A percentile compares a stretch with the other conserved stretches of the same genome.
Evolutionary conservation across 2,113 vertebrate genomes (phyloP).

Genomic region (Plestiodon gilberti): DNA sequence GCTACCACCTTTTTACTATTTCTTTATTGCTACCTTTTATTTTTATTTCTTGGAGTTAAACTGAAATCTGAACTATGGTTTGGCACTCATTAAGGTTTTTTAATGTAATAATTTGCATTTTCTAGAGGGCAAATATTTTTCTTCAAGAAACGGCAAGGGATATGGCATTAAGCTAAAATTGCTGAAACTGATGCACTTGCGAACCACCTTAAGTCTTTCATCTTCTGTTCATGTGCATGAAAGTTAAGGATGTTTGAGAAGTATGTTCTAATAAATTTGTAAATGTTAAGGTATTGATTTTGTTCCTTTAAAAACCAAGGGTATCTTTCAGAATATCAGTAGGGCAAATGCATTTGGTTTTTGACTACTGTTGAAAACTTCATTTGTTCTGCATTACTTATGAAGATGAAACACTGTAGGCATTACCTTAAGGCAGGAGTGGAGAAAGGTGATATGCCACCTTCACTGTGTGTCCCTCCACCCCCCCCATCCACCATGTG

Average conservation of each 20-base stretch:
- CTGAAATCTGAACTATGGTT: conserved; percentile 31
- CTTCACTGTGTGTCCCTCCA: too few relatives aligned
- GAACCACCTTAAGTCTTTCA: not conserved
- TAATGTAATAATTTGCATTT: conserved; percentile 47
- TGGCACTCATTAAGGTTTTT: conserved; percentile 53
- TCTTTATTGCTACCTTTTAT: conserved; percentile 65
- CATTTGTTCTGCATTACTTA: not conserved
- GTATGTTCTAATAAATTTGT: too few relatives aligned
- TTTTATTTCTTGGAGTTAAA: conserved; percentile 70
- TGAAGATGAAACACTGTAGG: not conserved
- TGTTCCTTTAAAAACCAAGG: not conserved
- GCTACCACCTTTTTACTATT: conserved; percentile 54
- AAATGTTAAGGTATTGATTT: not conserved
- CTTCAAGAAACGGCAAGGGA: conserved; percentile 16
- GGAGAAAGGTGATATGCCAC: too few relatives aligned
- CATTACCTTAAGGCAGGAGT: not conserved
- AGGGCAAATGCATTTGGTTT: not conserved
- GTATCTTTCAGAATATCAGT: not conserved
- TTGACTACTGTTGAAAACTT: not conserved
- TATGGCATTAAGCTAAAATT: not conserved
- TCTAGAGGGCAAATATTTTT: conserved; percentile 44
- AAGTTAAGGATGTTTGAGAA: not conserved
- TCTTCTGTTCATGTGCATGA: conserved; percentile 4
- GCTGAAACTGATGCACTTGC: not conserved
- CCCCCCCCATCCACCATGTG: too few relatives aligned